Conservation (phyloP, 2,113 vertebrate genomes). For the Pterocles burchelli region DNA sequence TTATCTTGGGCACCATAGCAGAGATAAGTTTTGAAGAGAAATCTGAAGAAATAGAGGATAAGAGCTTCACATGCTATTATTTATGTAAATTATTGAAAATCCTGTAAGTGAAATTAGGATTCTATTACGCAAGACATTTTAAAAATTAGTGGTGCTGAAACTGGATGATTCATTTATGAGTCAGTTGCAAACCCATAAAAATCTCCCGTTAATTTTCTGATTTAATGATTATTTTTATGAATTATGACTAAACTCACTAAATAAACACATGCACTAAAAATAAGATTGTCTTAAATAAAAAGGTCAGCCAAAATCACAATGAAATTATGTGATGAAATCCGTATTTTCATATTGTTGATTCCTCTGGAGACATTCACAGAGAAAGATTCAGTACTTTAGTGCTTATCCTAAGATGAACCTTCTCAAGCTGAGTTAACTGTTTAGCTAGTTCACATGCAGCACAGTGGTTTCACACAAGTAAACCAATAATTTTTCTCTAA, state of each 20-base stretch:
- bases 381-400: not conserved
- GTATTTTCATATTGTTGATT: not conserved
- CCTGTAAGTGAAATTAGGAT: not conserved
- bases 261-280: not conserved
- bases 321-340: not conserved
- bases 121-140: not conserved
- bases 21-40: not conserved
- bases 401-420: not conserved
- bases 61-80: not conserved
- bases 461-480: not conserved
- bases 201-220: not conserved
- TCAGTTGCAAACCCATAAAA: conserved; percentile 7
- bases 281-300: conserved; percentile 3
- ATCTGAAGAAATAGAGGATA: not conserved
- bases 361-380: not conserved
- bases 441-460: not conserved
- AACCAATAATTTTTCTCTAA: not conserved
- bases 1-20: not conserved
- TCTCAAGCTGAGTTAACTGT: not conserved
- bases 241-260: not conserved
- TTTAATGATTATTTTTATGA: not conserved
- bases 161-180: conserved; percentile 5
- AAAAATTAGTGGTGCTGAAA: not conserved
- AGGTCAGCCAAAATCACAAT: not conserved
- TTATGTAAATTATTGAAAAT: not conserved